phyloP scores from a whole-genome alignment of 2,113 vertebrate genomes.

The Eubucco bourcierii region DNA sequence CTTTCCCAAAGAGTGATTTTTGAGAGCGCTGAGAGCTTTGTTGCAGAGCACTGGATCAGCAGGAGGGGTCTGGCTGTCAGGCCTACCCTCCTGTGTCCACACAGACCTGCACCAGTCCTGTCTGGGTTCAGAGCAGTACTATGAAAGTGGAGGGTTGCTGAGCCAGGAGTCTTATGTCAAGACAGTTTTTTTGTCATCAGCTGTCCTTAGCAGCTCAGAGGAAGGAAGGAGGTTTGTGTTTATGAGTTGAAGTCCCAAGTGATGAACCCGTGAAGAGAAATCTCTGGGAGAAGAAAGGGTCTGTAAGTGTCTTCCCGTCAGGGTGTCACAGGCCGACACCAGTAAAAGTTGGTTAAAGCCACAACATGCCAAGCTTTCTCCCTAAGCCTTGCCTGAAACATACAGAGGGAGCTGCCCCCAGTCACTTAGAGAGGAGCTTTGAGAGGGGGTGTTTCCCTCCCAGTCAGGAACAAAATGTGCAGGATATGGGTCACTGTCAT shows the following conservation, averaged over 20 bases:
- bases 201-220: not conserved
- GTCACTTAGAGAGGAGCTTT: not conserved
- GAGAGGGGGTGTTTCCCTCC: fast-evolving
- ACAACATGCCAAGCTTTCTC: not conserved
- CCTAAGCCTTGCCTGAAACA: not conserved
- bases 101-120: not conserved
- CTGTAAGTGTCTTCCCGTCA: not conserved
- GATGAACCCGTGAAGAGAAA: not conserved
- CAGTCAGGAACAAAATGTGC: not conserved
- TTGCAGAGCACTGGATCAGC: not conserved
- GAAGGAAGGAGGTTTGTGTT: not conserved
- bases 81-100: not conserved
- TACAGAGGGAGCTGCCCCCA: not conserved
- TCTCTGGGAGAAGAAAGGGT: not conserved
- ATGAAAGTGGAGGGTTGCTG: not conserved
- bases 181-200: not conserved
- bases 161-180: not conserved
- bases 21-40: not conserved
- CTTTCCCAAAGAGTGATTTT: not conserved
- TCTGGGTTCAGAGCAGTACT: not conserved
- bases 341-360: not conserved
- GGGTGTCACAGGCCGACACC: not conserved
- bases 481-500: not conserved
- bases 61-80: not conserved
- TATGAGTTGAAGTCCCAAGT: not conserved